Conservation (phyloP, 2,113 vertebrate genomes). For the Sphyrna mokarran region DNA sequence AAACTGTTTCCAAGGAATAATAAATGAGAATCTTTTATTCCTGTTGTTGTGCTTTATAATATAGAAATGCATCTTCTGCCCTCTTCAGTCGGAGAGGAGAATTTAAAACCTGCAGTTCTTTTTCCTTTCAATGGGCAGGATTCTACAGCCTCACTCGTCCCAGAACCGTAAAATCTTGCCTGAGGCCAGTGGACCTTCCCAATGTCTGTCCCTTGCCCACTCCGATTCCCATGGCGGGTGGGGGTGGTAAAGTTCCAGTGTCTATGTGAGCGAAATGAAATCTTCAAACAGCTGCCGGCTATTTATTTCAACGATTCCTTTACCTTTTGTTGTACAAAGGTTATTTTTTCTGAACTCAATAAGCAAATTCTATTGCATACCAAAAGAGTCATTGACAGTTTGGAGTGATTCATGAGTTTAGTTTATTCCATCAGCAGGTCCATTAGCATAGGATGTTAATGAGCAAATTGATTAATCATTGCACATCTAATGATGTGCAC, state of each 20-base stretch:
- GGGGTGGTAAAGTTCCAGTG: no score
- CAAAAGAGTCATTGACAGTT: background rate
- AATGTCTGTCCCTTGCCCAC: no score
- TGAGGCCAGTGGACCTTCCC: no score
- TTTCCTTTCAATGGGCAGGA: background rate
- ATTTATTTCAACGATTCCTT: background rate
- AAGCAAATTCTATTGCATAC: background rate
- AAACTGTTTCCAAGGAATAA: background rate
- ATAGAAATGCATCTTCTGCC: background rate
- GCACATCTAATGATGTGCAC: background rate
- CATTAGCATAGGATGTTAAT: conserved; percentile 4
- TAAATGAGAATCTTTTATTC: no score
- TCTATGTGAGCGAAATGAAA: background rate
- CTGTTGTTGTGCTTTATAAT: background rate
- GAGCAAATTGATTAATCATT: conserved; percentile 20
- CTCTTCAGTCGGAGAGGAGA: background rate
- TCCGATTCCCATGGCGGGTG: background rate
- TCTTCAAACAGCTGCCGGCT: background rate
- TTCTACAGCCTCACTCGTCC: no score
- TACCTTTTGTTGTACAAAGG: background rate
- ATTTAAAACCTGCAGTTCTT: background rate
- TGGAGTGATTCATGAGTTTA: background rate
- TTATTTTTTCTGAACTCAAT: background rate
- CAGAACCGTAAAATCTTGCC: no score
- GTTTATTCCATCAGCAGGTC: background rate